Conservation (phyloP, 1,140 invertebrate species). For the Diuraphis noxia region DNA sequence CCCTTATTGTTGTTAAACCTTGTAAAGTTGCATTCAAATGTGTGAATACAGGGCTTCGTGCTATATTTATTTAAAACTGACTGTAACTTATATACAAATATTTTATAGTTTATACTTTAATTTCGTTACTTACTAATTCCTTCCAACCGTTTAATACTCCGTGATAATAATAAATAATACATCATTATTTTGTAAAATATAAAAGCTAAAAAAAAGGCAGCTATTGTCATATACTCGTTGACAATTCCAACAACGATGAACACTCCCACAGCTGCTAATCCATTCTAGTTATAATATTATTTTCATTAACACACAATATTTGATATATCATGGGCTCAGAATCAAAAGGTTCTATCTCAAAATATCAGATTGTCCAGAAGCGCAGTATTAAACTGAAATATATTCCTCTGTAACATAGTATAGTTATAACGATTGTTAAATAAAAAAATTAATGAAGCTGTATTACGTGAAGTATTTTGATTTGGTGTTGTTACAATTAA, state of each 20-base stretch:
- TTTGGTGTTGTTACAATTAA: too few relatives aligned
- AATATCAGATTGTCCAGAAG: too few relatives aligned
- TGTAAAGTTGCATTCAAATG: slow-evolving; percentile 86
- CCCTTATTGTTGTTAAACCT: slow-evolving; percentile 86
- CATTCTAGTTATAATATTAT: slow-evolving; percentile 61
- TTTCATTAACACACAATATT: slow-evolving; percentile 52
- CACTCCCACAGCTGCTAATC: slow-evolving; percentile 68
- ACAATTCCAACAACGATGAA: slow-evolving; percentile 63
- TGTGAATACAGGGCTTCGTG: slow-evolving; percentile 80
- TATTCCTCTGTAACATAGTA: too few relatives aligned
- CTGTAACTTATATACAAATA: background rate
- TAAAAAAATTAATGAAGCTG: too few relatives aligned
- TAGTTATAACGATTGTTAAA: too few relatives aligned
- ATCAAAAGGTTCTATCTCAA: too few relatives aligned
- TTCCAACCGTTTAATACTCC: slow-evolving; percentile 69
- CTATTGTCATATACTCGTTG: slow-evolving; percentile 63
- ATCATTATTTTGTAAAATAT: slow-evolving; percentile 64
- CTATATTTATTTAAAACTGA: slow-evolving; percentile 60
- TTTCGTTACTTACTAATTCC: slow-evolving; percentile 64
- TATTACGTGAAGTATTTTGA: too few relatives aligned
- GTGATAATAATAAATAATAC: slow-evolving; percentile 68
- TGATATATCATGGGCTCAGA: too few relatives aligned
- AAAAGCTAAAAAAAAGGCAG: slow-evolving; percentile 63
- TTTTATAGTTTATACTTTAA: background rate
- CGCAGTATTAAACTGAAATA: too few relatives aligned